Conservation (phyloP, 2,113 vertebrate genomes). For the Gymnobelideus leadbeateri region DNA sequence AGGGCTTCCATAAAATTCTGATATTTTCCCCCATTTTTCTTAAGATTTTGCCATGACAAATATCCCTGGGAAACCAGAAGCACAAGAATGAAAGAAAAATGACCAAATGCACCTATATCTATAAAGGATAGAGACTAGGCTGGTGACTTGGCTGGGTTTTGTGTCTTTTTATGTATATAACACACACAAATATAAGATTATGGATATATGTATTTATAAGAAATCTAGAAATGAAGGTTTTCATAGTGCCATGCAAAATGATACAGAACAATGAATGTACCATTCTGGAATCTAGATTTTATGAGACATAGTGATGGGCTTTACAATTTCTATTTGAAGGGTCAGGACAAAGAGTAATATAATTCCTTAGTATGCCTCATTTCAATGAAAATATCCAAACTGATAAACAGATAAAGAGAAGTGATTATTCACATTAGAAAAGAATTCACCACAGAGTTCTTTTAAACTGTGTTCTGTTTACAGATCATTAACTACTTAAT, state of each 20-base stretch:
- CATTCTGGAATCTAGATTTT: not conserved
- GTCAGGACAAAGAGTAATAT: not conserved
- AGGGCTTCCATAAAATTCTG: not conserved
- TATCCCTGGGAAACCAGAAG: not conserved
- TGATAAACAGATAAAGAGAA: not conserved
- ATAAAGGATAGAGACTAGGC: not conserved
- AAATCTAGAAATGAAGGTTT: not conserved
- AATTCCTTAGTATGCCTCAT: not conserved
- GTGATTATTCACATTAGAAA: constrained; percentile 11
- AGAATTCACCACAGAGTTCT: constrained; percentile 28
- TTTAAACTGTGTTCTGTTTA: constrained; percentile 57
- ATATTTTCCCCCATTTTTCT: not conserved
- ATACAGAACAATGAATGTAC: not conserved
- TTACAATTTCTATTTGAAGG: not conserved
- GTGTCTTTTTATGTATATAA: not conserved
- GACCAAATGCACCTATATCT: not conserved
- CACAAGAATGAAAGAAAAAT: not conserved
- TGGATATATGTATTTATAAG: not conserved
- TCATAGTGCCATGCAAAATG: not conserved
- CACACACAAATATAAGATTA: not conserved
- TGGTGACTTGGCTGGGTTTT: not conserved
- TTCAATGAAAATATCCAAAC: not conserved
- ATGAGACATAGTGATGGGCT: not conserved
- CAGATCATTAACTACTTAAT: constrained; percentile 51
- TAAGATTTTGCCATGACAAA: not conserved